phyloP scores from a whole-genome alignment of 2,888 invertebrate genomes.

The Ethmia dodecea region DNA sequence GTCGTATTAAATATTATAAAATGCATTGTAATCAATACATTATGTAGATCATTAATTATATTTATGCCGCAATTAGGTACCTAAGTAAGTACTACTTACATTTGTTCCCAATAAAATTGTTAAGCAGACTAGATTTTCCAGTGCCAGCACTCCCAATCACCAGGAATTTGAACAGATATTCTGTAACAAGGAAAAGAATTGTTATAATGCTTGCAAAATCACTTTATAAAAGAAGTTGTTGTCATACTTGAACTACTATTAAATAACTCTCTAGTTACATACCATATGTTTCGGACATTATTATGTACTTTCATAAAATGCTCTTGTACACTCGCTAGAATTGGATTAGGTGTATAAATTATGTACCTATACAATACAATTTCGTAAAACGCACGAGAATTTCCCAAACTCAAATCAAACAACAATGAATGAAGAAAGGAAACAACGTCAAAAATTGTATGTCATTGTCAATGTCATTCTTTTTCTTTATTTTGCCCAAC shows the following conservation, averaged over 20 bases:
- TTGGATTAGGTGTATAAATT: no score
- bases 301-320: no score
- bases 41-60: neutral
- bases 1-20: neutral
- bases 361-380: no score
- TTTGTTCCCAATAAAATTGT: slow-evolving; percentile 91
- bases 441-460: no score
- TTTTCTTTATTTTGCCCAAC: no score
- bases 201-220: no score
- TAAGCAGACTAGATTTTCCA: slow-evolving; percentile 89
- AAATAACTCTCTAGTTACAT: slow-evolving; percentile 6
- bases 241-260: neutral
- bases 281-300: slow-evolving; percentile 43
- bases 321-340: no score
- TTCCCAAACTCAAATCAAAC: no score
- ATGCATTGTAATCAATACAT: neutral
- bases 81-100: slow-evolving; percentile 86
- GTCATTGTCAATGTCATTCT: no score
- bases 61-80: no score
- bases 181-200: slow-evolving; percentile 54
- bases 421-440: no score
- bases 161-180: slow-evolving; percentile 90
- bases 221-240: neutral
- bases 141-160: slow-evolving; percentile 91
- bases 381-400: no score